A percentile compares a stretch with the other conserved stretches of the same genome.
Conservation (phyloP, 2,113 vertebrate species). For the Canis aureus region DNA sequence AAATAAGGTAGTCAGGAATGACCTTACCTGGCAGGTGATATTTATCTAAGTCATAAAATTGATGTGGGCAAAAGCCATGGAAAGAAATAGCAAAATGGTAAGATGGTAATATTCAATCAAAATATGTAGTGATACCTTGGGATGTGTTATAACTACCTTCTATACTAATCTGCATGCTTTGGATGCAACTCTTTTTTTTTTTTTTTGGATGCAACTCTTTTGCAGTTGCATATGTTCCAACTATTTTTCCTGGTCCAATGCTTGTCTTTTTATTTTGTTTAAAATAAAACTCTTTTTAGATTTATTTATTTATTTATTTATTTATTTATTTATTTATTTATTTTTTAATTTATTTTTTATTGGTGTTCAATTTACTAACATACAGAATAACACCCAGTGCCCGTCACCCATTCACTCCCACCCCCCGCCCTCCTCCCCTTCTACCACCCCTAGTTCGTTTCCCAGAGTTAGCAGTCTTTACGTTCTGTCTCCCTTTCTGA, state of each 20-base stretch:
- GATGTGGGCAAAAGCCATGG: background rate
- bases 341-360: no score
- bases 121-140: background rate
- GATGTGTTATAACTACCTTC: background rate
- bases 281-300: background rate
- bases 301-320: no score
- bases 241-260: background rate
- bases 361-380: no score
- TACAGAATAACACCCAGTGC: no score
- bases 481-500: no score
- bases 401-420: no score
- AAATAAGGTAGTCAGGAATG: background rate
- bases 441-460: no score
- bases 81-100: background rate
- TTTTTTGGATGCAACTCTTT: background rate
- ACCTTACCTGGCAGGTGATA: background rate
- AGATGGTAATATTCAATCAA: background rate
- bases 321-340: no score
- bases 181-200: background rate
- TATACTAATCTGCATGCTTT: background rate
- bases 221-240: background rate
- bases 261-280: slow-evolving; percentile 28
- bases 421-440: no score
- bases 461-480: no score
- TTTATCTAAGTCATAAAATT: background rate